Conservation (phyloP, 1,140 invertebrate genomes). For the Matsumurasca onukii region DNA sequence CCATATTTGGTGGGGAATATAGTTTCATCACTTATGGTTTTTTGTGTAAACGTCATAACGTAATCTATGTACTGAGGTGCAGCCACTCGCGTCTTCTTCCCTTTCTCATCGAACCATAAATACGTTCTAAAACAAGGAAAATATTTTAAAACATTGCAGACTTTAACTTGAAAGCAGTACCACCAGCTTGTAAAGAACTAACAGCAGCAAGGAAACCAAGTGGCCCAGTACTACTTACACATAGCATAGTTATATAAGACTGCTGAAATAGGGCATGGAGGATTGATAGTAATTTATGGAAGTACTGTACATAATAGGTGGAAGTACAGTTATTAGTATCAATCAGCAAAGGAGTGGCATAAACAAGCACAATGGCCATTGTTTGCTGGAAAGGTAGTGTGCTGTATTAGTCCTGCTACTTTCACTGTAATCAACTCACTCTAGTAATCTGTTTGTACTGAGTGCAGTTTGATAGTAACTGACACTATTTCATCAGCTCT, state of each 20-base stretch:
- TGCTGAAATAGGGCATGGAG: no score
- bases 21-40: slow-evolving; percentile 94
- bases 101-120: slow-evolving; percentile 98
- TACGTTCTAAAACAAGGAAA: slow-evolving; percentile 71
- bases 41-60: slow-evolving; percentile 97
- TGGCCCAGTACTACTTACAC: neutral
- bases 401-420: neutral
- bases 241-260: no score
- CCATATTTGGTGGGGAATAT: slow-evolving; percentile 99
- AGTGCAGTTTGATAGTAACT: no score
- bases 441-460: no score
- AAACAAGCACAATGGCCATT: neutral
- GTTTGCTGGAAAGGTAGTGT: neutral
- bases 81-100: slow-evolving; percentile 94
- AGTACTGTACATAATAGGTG: neutral
- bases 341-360: neutral
- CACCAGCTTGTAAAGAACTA: no score
- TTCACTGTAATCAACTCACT: neutral
- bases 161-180: no score
- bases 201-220: neutral
- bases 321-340: slow-evolving; percentile 11
- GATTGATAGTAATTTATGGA: no score
- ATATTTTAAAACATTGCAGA: neutral
- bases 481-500: no score
- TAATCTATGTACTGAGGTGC: slow-evolving; percentile 98